These are phyloP conservation scores for Oncopodura yosiiana DNA, from an alignment of 1,140 invertebrate species.

Conservation along the genomic window DNA sequence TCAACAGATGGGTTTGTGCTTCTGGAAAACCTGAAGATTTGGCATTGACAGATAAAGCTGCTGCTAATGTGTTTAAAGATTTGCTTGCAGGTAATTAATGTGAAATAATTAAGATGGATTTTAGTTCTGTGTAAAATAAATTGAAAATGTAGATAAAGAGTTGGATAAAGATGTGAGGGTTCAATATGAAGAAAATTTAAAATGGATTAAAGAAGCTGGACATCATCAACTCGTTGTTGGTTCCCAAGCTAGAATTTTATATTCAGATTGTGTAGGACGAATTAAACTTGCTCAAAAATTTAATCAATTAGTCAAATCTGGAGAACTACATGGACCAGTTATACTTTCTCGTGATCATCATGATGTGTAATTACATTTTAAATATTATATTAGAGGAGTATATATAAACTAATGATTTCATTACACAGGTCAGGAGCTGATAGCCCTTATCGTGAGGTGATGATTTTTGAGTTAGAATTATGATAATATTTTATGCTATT, in stretches of 20 bases:
- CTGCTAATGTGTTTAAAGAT: conserved; percentile 45
- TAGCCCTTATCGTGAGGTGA: conserved; percentile 57
- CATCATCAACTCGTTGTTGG: conserved; percentile 54
- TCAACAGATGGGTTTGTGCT: conserved; percentile 53
- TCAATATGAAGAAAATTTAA: conserved; percentile 54
- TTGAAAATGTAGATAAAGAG: background rate
- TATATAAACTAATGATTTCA: too few relatives aligned
- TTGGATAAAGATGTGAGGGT: conserved; percentile 39
- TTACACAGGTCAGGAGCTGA: conserved; percentile 61
- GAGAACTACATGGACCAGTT: conserved; percentile 45
- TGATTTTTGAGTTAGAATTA: too few relatives aligned
- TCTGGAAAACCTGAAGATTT: conserved; percentile 49
- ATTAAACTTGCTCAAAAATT: conserved; percentile 50
- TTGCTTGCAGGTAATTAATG: conserved; percentile 38
- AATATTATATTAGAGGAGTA: too few relatives aligned
- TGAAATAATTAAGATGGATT: background rate
- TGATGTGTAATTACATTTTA: too few relatives aligned
- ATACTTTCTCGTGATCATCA: conserved; percentile 59
- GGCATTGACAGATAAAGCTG: conserved; percentile 51
- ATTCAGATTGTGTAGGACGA: conserved; percentile 52
- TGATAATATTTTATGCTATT: too few relatives aligned
- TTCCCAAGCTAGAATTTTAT: conserved; percentile 55
- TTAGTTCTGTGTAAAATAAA: conserved; percentile 35
- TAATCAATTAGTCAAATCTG: conserved; percentile 47
- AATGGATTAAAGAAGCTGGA: conserved; percentile 54